Evolutionary conservation across 2,797 vertebrate species (phyloP).

Genomic region (Furcifer pardalis): DNA sequence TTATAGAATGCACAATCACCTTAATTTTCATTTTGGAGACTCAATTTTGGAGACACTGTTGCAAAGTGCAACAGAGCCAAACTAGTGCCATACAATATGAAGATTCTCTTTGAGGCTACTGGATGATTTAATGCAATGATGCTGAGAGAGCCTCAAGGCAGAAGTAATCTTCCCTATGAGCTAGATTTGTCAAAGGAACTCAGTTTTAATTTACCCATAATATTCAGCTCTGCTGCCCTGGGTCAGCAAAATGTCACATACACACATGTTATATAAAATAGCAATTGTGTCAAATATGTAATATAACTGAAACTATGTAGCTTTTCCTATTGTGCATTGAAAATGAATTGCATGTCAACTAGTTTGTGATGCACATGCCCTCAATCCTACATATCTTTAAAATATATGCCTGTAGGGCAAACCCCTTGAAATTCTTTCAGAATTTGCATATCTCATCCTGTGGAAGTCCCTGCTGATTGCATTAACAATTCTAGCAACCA

Average conservation of each 20-base stretch:
- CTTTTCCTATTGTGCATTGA: neutral
- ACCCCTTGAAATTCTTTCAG: neutral
- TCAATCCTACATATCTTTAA: neutral
- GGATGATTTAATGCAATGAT: neutral
- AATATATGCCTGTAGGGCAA: conserved; percentile 18
- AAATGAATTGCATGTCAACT: neutral
- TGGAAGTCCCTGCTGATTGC: neutral
- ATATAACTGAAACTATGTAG: neutral
- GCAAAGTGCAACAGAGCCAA: neutral
- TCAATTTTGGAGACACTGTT: neutral
- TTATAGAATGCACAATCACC: too few species aligned
- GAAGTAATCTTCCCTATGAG: conserved; percentile 14
- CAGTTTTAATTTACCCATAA: conserved; percentile 25
- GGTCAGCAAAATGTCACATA: conserved; percentile 18
- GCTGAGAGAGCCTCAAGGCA: conserved; percentile 5
- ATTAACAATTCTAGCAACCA: conserved; percentile 26
- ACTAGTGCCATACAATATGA: neutral
- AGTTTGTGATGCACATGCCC: neutral
- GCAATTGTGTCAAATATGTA: conserved; percentile 8
- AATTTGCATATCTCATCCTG: neutral
- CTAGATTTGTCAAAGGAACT: conserved; percentile 33
- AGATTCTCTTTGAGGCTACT: conserved; percentile 8
- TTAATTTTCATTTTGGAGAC: neutral
- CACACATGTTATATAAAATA: conserved; percentile 2
- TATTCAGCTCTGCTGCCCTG: neutral